Conservation (phyloP, 2,113 vertebrate species). For the Rousettus leschenaultii region DNA sequence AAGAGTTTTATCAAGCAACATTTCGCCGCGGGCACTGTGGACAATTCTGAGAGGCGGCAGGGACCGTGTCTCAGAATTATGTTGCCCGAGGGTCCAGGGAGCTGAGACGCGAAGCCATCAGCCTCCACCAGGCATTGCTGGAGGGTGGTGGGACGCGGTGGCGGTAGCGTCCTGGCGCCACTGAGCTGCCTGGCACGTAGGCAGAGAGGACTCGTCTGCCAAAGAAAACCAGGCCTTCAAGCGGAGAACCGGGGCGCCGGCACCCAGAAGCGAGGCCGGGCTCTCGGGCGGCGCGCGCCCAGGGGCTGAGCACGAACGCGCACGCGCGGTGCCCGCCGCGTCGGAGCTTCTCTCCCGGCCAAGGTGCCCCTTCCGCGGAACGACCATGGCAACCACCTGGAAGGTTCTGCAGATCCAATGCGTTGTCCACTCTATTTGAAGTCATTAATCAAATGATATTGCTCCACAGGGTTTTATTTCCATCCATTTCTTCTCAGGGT, state of each 20-base stretch:
- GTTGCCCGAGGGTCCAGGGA: background rate
- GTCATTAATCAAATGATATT: background rate
- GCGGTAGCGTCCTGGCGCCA: accelerated
- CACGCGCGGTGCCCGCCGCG: accelerated
- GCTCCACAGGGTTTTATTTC: background rate
- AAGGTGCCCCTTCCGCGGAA: too few species aligned
- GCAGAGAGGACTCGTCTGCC: background rate
- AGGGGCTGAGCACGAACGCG: accelerated
- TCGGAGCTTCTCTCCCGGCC: background rate
- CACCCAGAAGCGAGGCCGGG: background rate
- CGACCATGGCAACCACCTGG: too few species aligned
- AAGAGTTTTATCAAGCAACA: background rate
- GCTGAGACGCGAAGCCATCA: background rate
- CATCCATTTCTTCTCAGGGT: background rate
- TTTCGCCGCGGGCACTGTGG: background rate
- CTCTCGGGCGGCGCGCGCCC: accelerated
- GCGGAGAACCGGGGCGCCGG: background rate
- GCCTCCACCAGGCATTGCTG: accelerated
- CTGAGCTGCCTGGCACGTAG: background rate
- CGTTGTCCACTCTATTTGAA: background rate
- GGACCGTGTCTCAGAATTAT: background rate
- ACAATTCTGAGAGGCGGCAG: background rate
- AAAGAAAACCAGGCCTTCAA: background rate
- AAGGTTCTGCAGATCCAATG: background rate
- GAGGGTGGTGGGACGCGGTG: too few species aligned